These are phyloP conservation scores for Hepsetus odoe DNA, from an alignment of 2,113 vertebrate species.

Conservation along the genomic window DNA sequence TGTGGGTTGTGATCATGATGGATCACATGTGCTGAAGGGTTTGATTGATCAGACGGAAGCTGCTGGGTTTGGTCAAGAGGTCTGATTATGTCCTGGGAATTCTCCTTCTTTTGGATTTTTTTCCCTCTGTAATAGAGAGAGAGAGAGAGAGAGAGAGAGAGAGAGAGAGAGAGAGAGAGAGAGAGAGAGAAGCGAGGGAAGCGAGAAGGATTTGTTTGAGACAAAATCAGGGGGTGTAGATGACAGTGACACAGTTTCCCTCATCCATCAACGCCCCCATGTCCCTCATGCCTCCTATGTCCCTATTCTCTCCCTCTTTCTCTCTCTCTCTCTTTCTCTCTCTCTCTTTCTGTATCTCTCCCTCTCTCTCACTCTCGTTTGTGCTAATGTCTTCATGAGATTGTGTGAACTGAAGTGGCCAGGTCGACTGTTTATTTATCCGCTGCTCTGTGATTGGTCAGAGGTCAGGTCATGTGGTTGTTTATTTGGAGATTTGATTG, in stretches of 20 bases:
- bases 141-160: slow-evolving; percentile 16
- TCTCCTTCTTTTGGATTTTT: slow-evolving; percentile 40
- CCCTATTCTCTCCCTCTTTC: slow-evolving; percentile 7
- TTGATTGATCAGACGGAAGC: slow-evolving; percentile 58
- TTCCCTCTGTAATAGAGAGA: slow-evolving; percentile 19
- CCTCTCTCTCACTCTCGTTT: neutral
- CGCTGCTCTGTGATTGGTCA: slow-evolving; percentile 51
- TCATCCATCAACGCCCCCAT: slow-evolving; percentile 73
- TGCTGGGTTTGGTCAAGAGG: slow-evolving; percentile 47
- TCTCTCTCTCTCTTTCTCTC: slow-evolving; percentile 29
- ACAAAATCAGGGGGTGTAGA: slow-evolving; percentile 38
- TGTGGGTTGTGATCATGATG: slow-evolving; percentile 57
- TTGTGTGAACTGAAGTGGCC: slow-evolving; percentile 22
- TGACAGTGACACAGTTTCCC: slow-evolving; percentile 64
- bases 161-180: neutral
- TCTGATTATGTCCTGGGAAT: slow-evolving; percentile 57
- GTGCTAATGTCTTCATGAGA: slow-evolving; percentile 48
- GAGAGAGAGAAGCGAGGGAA: neutral
- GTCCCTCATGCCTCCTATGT: slow-evolving; percentile 53
- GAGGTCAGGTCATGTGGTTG: slow-evolving; percentile 43
- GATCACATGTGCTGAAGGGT: slow-evolving; percentile 54
- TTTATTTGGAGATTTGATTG: slow-evolving; percentile 54
- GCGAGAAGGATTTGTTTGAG: slow-evolving; percentile 20
- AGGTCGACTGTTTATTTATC: slow-evolving; percentile 46
- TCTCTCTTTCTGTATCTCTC: slow-evolving; percentile 18